A percentile compares a stretch with the other conserved stretches of the same genome.
Conservation (phyloP, 2,888 invertebrate species). For the Hoplodrina ambigua region DNA sequence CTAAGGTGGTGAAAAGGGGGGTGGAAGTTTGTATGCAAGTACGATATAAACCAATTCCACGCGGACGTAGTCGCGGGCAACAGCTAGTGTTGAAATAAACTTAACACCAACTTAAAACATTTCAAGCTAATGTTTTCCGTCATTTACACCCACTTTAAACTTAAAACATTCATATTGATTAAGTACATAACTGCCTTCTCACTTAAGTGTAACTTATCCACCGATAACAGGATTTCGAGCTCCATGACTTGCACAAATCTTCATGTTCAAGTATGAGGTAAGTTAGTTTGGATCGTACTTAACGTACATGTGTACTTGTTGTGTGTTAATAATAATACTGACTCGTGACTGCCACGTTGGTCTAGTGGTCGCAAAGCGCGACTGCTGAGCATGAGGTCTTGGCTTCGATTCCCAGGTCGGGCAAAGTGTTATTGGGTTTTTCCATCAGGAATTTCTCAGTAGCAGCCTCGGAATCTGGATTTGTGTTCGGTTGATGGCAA, state of each 20-base stretch:
- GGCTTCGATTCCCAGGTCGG: no score
- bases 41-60: no score
- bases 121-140: constrained; percentile 24
- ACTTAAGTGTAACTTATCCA: constrained; percentile 50
- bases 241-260: constrained; percentile 47
- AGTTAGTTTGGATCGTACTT: constrained; percentile 32
- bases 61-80: no score
- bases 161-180: constrained; percentile 32
- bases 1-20: no score
- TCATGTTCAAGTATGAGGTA: constrained; percentile 26
- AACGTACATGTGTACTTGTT: neutral
- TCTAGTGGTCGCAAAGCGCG: no score
- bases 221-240: constrained; percentile 33
- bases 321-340: constrained; percentile 1
- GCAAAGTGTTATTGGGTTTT: no score
- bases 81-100: constrained; percentile 10
- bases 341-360: no score
- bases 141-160: constrained; percentile 36
- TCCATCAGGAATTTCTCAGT: no score
- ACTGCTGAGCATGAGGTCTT: no score
- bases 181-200: constrained; percentile 39
- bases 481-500: no score
- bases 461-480: no score
- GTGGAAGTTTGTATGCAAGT: no score
- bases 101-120: constrained; percentile 22